These are phyloP conservation scores for Rhadinocentrus ornatus DNA, from an alignment of 2,797 vertebrate genomes.

Conservation along the genomic window DNA sequence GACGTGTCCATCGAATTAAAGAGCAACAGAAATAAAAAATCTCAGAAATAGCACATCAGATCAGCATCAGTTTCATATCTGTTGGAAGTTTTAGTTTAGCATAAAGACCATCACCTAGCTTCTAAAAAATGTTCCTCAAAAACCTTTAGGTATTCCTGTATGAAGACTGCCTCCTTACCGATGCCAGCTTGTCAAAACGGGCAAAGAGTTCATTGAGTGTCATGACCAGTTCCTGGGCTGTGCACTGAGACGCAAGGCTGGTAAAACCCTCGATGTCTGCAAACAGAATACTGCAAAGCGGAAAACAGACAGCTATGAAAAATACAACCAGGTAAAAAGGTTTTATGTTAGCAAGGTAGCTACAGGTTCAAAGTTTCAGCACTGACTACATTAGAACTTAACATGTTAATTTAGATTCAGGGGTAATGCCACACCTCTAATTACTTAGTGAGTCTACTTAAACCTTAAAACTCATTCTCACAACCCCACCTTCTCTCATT, in stretches of 20 bases:
- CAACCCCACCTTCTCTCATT: no score
- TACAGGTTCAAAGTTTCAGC: background rate
- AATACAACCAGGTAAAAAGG: background rate
- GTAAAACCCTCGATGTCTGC: slow-evolving; percentile 98
- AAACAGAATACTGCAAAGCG: slow-evolving; percentile 88
- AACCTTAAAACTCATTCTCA: no score
- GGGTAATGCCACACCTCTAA: no score
- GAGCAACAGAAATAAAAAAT: background rate
- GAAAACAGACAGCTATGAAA: background rate
- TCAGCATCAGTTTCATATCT: background rate
- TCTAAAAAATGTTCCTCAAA: background rate
- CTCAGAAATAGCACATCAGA: background rate
- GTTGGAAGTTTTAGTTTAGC: background rate
- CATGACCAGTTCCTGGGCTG: slow-evolving; percentile 97
- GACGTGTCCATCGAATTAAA: background rate
- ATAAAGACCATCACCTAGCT: background rate
- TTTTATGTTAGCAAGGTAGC: background rate
- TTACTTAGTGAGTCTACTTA: no score
- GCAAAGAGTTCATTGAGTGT: slow-evolving; percentile 97
- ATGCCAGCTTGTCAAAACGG: slow-evolving; percentile 95
- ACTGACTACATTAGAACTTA: background rate
- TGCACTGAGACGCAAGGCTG: slow-evolving; percentile 96
- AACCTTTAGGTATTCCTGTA: background rate
- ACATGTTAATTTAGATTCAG: no score
- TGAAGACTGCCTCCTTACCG: slow-evolving; percentile 81